Conservation (phyloP, 2,888 invertebrate genomes). For the Sarcophaga rosellei region DNA sequence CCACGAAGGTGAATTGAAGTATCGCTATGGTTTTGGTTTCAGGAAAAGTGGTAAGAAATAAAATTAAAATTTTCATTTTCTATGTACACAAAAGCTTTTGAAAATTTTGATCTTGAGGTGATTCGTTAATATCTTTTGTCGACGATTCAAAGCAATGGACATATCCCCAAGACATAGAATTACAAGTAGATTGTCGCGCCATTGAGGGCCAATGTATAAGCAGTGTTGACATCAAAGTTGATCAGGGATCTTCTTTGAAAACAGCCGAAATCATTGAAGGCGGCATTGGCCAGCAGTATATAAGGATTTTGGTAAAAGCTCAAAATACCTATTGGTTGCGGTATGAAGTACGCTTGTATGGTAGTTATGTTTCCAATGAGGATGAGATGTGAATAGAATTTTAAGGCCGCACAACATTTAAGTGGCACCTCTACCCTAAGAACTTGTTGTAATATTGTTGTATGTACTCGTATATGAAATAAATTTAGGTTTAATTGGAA, state of each 20-base stretch:
- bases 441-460: no score
- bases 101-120: constrained; percentile 32
- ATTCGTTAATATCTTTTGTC: constrained; percentile 40
- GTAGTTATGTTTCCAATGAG: background rate
- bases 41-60: constrained; percentile 40
- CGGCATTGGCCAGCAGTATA: constrained; percentile 45
- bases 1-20: constrained; percentile 29
- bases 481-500: background rate
- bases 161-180: constrained; percentile 50
- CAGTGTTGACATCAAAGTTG: constrained; percentile 44
- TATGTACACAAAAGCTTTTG: background rate
- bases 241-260: constrained; percentile 48
- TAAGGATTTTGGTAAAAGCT: constrained; percentile 43
- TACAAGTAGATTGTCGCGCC: constrained; percentile 29
- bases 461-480: no score
- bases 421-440: no score
- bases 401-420: background rate
- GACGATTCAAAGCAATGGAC: constrained; percentile 36
- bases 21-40: constrained; percentile 52
- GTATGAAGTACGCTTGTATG: constrained; percentile 50
- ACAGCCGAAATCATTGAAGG: constrained; percentile 45
- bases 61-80: background rate
- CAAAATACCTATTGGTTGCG: constrained; percentile 52
- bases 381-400: background rate
- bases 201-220: constrained; percentile 17